A percentile compares a stretch with the other conserved stretches of the same genome.
These are phyloP conservation scores for Lasioglossum lativentre DNA, from an alignment of 2,888 invertebrate species.

Conservation along the genomic window DNA sequence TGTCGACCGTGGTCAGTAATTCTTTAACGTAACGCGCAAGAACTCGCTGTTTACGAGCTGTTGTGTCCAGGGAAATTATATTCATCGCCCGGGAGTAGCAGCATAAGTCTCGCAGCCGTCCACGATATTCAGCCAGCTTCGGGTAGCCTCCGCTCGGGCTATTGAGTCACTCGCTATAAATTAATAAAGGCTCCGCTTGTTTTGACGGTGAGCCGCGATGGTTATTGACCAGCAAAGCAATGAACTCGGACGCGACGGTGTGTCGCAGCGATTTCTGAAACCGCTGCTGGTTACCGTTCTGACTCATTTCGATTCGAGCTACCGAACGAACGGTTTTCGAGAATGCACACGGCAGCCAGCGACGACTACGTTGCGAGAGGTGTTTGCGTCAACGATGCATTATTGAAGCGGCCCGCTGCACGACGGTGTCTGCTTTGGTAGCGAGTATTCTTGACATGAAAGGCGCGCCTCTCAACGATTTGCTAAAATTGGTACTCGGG, in stretches of 20 bases:
- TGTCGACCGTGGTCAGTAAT: constrained; percentile 3
- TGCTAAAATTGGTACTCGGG: background rate
- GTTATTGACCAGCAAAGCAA: constrained; percentile 72
- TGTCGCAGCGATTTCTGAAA: constrained; percentile 54
- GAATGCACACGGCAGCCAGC: background rate
- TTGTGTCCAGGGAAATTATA: background rate
- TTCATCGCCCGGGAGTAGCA: background rate
- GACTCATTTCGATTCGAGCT: background rate
- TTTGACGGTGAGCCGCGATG: constrained; percentile 72
- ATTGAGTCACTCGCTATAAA: constrained; percentile 69
- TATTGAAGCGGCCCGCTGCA: background rate
- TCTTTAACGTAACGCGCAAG: background rate
- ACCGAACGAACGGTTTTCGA: background rate
- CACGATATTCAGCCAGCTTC: constrained; percentile 34
- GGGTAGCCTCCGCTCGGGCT: constrained; percentile 56
- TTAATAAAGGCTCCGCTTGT: constrained; percentile 67
- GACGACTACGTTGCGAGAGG: background rate
- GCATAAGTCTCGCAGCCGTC: background rate
- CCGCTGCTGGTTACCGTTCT: background rate
- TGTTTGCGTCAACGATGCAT: constrained; percentile 5
- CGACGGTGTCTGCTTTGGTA: background rate
- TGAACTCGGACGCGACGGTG: constrained; percentile 55
- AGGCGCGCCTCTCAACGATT: background rate
- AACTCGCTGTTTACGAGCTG: background rate
- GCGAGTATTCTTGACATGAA: background rate